phyloP scores from a whole-genome alignment of 1,140 invertebrate genomes.

The Solenopsis invicta region DNA sequence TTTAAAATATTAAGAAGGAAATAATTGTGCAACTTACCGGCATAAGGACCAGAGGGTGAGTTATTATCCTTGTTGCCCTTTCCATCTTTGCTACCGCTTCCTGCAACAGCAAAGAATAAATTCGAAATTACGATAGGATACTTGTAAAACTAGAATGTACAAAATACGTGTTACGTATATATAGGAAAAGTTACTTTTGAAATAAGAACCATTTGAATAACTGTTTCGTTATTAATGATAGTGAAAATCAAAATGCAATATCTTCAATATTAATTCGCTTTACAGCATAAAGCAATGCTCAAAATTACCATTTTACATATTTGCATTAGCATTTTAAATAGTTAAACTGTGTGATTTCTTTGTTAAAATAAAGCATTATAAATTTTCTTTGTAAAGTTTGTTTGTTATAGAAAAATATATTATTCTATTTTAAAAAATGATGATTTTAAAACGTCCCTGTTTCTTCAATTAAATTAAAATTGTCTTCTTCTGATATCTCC shows the following conservation, averaged over 20 bases:
- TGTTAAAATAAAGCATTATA: neutral
- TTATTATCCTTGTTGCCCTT: constrained; percentile 90
- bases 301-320: neutral
- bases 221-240: neutral
- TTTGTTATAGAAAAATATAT: too few relatives aligned
- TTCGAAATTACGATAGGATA: constrained; percentile 25
- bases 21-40: constrained; percentile 80
- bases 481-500: neutral
- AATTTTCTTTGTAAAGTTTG: too few relatives aligned
- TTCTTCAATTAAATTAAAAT: neutral
- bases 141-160: neutral
- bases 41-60: constrained; percentile 89
- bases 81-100: constrained; percentile 90
- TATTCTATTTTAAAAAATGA: neutral
- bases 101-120: constrained; percentile 87
- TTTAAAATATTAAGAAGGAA: neutral
- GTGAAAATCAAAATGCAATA: neutral
- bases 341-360: neutral
- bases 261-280: neutral
- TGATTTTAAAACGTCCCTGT: neutral
- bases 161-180: neutral
- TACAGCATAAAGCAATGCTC: neutral
- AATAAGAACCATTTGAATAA: neutral
- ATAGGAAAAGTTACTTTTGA: neutral
- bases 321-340: neutral